Evolutionary conservation across 2,113 vertebrate species (phyloP).

Genomic region (Solea senegalensis): DNA sequence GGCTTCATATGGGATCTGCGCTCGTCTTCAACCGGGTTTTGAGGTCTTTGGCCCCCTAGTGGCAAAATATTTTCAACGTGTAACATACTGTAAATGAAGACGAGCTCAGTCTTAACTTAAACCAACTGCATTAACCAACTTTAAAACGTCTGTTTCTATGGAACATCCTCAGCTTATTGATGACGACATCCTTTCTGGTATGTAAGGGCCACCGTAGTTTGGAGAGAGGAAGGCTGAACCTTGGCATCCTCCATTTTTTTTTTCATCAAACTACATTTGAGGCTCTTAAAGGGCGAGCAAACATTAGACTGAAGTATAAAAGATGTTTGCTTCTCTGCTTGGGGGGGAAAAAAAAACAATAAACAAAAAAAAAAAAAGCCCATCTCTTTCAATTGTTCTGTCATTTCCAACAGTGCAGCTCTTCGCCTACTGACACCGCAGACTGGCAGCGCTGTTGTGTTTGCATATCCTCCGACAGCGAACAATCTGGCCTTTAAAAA

Average conservation of each 20-base stretch:
- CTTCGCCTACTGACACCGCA: slow-evolving; percentile 23
- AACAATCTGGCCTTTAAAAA: slow-evolving; percentile 39
- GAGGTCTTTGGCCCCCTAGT: background rate
- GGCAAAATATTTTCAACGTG: background rate
- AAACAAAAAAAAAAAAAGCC: background rate
- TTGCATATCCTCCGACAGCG: slow-evolving; percentile 34
- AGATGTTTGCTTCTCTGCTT: background rate
- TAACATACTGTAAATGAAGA: no score
- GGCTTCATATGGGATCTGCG: no score
- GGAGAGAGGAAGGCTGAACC: no score
- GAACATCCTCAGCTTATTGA: no score
- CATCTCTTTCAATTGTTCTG: slow-evolving; percentile 15
- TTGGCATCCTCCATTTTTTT: no score
- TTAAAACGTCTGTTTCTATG: no score
- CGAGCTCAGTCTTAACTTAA: no score
- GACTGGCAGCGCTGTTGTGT: slow-evolving; percentile 27
- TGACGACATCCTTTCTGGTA: no score
- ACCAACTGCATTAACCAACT: no score
- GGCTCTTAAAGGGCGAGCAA: background rate
- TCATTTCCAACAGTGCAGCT: slow-evolving; percentile 21
- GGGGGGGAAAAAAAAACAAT: background rate
- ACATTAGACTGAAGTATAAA: background rate
- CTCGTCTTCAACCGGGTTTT: background rate
- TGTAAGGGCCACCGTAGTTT: no score
- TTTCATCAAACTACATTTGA: background rate